phyloP scores from a whole-genome alignment of 1,140 invertebrate genomes.

The Lepeophtheirus salmonis region DNA sequence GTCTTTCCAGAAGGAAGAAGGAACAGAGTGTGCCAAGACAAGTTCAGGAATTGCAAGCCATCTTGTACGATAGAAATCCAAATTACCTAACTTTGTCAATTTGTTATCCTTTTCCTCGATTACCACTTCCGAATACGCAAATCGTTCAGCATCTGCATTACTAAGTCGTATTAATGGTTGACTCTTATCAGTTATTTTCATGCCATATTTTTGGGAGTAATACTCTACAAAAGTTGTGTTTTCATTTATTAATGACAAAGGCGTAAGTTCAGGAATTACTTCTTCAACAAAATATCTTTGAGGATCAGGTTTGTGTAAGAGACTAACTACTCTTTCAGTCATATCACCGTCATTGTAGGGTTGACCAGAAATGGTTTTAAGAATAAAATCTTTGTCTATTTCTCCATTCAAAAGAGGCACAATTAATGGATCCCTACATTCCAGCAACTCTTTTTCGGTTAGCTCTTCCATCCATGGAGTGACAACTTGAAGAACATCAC shows the following conservation, averaged over 20 bases:
- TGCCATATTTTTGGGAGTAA: neutral
- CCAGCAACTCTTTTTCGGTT: neutral
- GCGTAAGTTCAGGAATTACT: neutral
- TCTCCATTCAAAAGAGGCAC: neutral
- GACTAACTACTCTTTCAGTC: neutral
- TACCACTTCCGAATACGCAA: neutral
- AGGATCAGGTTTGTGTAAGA: neutral
- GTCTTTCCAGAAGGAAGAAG: neutral
- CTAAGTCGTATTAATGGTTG: constrained; percentile 12
- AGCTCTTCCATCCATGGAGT: neutral
- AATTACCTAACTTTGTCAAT: neutral
- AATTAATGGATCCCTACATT: neutral
- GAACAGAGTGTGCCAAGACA: neutral
- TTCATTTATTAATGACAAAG: neutral
- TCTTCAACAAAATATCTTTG: constrained; percentile 6
- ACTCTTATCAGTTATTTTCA: neutral
- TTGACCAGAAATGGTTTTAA: neutral
- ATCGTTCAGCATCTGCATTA: constrained; percentile 6
- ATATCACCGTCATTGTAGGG: neutral
- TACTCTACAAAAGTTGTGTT: neutral
- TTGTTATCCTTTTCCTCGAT: neutral
- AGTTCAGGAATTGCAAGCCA: constrained; percentile 12
- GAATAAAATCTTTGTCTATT: neutral
- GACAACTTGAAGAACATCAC: neutral
- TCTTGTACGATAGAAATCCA: neutral